A percentile compares a stretch with the other conserved stretches of the same genome.
Evolutionary conservation across 2,888 invertebrate species (phyloP).

Genomic region (Tupiocoris notatus): DNA sequence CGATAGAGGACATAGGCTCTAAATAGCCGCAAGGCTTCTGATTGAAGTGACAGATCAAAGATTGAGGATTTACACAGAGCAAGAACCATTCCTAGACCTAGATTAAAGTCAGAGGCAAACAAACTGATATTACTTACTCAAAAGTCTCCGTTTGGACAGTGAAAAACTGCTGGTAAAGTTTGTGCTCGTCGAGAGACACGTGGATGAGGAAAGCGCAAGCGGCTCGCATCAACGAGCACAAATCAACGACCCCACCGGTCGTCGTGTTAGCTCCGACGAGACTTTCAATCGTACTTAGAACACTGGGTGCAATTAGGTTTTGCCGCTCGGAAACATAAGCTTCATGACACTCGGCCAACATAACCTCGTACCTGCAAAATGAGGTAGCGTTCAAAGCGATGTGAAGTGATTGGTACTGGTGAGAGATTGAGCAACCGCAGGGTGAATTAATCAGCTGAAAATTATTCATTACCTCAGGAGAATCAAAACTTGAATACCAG

Average conservation of each 20-base stretch:
- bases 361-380: conserved; percentile 63
- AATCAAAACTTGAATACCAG: too few relatives aligned
- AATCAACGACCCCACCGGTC: conserved; percentile 61
- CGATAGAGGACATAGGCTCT: too few relatives aligned
- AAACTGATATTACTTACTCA: conserved; percentile 62
- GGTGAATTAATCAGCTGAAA: too few relatives aligned
- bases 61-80: too few relatives aligned
- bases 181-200: conserved; percentile 91
- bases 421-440: too few relatives aligned
- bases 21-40: too few relatives aligned
- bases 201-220: conserved; percentile 89
- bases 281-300: conserved; percentile 66
- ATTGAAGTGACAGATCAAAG: too few relatives aligned
- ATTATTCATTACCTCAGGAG: too few relatives aligned
- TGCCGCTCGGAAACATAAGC: conserved; percentile 75
- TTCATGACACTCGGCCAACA: conserved; percentile 77
- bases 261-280: conserved; percentile 60
- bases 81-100: too few relatives aligned
- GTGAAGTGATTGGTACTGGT: too few relatives aligned
- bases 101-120: too few relatives aligned
- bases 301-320: conserved; percentile 67
- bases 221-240: conserved; percentile 80
- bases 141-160: conserved; percentile 65
- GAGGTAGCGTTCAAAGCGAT: too few relatives aligned
- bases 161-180: conserved; percentile 89